Evolutionary conservation across 2,113 vertebrate species (phyloP).

Genomic region (Rhombomys opimus): DNA sequence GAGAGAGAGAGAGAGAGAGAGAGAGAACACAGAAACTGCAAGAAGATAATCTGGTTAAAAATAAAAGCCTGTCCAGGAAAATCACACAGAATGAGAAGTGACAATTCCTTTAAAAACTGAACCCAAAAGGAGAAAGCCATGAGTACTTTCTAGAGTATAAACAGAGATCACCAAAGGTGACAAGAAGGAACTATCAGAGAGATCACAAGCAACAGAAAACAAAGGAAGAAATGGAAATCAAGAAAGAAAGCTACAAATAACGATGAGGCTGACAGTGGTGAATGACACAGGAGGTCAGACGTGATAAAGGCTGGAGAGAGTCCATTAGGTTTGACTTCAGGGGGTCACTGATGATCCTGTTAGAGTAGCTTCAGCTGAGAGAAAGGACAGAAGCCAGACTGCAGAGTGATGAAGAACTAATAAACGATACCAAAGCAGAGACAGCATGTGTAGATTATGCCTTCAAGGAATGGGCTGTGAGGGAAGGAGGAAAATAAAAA

Average conservation of each 20-base stretch:
- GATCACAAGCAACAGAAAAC: background rate
- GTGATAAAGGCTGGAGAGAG: background rate
- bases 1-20: background rate
- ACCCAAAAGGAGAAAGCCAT: background rate
- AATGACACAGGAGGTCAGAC: background rate
- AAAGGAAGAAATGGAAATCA: background rate
- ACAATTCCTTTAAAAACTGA: background rate
- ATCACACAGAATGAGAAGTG: background rate
- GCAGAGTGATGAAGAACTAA: background rate
- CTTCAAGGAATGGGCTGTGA: background rate
- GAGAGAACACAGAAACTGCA: background rate
- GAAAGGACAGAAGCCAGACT: background rate
- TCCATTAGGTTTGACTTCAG: background rate
- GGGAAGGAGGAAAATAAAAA: background rate
- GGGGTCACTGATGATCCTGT: background rate
- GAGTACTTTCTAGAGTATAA: background rate
- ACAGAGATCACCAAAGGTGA: background rate
- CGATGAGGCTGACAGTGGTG: background rate
- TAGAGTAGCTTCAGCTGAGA: background rate
- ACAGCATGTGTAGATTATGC: background rate
- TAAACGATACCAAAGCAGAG: background rate
- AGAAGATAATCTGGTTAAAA: background rate
- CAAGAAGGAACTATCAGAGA: background rate
- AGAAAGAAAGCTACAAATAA: background rate
- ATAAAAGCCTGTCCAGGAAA: background rate